These are phyloP conservation scores for Mormoops blainvillei DNA, from an alignment of 2,113 vertebrate species.

Conservation along the genomic window DNA sequence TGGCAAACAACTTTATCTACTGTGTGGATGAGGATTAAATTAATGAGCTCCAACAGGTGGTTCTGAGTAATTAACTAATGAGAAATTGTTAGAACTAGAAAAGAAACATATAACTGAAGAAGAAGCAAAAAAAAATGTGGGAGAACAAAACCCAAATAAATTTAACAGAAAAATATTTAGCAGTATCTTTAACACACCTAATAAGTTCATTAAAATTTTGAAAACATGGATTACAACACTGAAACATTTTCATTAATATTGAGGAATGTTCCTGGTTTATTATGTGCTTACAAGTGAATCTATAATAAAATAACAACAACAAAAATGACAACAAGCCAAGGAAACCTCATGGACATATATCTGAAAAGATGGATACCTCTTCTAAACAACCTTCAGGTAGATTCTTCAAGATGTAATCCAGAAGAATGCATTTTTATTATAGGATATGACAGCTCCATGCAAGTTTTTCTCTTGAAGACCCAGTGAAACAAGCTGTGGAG, in stretches of 20 bases:
- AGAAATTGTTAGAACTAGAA: neutral
- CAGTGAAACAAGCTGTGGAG: neutral
- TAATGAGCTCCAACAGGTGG: neutral
- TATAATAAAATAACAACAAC: neutral
- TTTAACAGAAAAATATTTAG: neutral
- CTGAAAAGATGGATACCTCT: neutral
- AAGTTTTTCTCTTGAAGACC: neutral
- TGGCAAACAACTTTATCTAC: too few relatives aligned
- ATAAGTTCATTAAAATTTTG: neutral
- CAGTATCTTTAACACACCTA: neutral
- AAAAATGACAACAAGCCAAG: too few relatives aligned
- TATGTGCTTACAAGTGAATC: neutral
- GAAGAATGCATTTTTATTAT: neutral
- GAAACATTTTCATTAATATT: too few relatives aligned
- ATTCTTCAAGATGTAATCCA: neutral
- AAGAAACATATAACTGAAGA: neutral
- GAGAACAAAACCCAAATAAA: too few relatives aligned
- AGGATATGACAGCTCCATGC: neutral
- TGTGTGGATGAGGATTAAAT: neutral
- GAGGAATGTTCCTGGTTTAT: too few relatives aligned
- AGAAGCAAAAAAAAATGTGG: neutral
- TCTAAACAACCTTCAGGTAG: neutral
- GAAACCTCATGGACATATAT: neutral
- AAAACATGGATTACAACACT: neutral
- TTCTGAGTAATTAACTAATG: neutral